A percentile compares a stretch with the other conserved stretches of the same genome.
These are phyloP conservation scores for Colossoma macropomum DNA, from an alignment of 2,113 vertebrate genomes.

Conservation along the genomic window DNA sequence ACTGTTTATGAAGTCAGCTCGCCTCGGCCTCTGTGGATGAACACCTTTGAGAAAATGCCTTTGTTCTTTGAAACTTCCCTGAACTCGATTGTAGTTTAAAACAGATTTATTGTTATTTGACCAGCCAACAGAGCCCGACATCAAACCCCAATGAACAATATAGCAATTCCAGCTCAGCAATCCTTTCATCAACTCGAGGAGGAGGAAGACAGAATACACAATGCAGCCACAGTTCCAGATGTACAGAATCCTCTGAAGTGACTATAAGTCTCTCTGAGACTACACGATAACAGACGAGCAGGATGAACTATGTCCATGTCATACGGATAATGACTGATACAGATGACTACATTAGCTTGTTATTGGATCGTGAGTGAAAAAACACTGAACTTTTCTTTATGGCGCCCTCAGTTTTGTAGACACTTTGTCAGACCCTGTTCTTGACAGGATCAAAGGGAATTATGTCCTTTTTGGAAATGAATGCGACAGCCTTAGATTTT, in stretches of 20 bases:
- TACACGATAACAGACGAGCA: neutral
- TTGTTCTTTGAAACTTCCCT: neutral
- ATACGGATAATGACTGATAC: neutral
- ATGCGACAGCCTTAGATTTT: neutral
- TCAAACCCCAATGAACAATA: neutral
- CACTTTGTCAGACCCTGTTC: neutral
- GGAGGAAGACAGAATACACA: neutral
- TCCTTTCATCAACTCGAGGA: neutral
- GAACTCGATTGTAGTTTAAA: slow-evolving; percentile 1
- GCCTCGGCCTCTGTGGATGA: neutral
- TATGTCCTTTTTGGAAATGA: neutral
- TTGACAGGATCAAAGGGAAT: neutral
- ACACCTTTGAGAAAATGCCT: neutral
- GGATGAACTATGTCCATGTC: neutral
- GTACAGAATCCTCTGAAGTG: neutral
- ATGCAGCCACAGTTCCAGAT: neutral
- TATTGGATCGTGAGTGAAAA: neutral
- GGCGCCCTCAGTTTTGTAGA: neutral
- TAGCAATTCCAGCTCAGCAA: neutral
- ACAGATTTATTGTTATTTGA: neutral
- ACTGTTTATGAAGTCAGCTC: neutral
- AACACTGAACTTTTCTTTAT: neutral
- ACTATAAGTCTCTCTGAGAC: neutral
- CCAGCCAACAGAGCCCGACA: neutral
- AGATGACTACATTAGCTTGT: neutral